Base-by-base conservation (phyloP, 1,140 invertebrate species). In the Drosophila lowei region DNA sequence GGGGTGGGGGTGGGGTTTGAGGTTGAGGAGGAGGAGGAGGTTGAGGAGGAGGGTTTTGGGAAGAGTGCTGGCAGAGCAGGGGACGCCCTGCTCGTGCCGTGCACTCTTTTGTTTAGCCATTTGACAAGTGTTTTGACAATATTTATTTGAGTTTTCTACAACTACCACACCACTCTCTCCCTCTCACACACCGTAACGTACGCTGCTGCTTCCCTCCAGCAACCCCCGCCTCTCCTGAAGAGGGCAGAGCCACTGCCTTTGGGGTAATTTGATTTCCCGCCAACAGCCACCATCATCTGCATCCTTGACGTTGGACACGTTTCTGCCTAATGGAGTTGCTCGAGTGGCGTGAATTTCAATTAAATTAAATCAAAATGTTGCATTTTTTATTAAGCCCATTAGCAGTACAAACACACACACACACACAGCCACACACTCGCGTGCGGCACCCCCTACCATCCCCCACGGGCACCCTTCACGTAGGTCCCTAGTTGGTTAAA, bases 121-220 rank as follows among this genome's bases (percentile, higher is more conserved):
- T 88, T 88, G 83, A 88, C 83, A 88, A 88, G 83, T 88, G 83
- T 88, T 88, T 88, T 88, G 84, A 88, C 83, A 88, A 88, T 88
- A 88, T 88, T 88, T 88, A 88, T 88, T 88, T 76, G n/a, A 11
- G 44, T 9, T 34, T 34, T 34, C 76, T 70, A 54, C 79, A 55
- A 52, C 43, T 28, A 28, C 49, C 18, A 53, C 18, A 18, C 30
- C 15, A 16, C 43, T 16, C 2, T 41, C 15, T 30, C 21, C 18
- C 3, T 16, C 54, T 7, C 7, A 18, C 30, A 5, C 18, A 21
- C 23, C 23, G 23, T 23, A 23, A 23, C 23, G 23, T 23, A 23
- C 23, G 23, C 23, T 4, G 23, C 3, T 4, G 2, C 38, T 18
- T 16, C 6, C 16, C 4, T 38, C 18, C 21, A 16, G 18, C 60